Evolutionary conservation across 2,888 invertebrate species (phyloP), one percentile per base, ranked within the genome.

Genomic region (Herminia tarsipennalis): DNA sequence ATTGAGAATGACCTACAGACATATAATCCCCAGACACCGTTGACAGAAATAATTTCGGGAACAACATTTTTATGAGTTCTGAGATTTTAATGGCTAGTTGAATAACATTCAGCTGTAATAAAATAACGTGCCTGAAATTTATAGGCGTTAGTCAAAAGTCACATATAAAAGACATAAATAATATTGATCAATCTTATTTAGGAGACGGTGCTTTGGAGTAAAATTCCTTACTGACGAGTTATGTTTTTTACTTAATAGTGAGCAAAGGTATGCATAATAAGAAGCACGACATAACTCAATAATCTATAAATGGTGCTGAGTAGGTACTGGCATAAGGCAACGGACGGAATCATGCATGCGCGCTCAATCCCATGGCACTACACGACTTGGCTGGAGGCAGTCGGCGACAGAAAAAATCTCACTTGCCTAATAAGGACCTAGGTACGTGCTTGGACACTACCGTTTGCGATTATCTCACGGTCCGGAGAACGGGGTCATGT

Each of bases 401-500:
- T 56, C 64, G 62, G 65, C 73, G 73, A 74, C 70, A 70, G 76
- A 83, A 76, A 84, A 86, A 83, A 81, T 76, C 74, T 76, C 63
- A 73, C 72, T 75, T 72, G 71, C 85, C 88, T 77, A 87, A 88
- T 88, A 89, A 83, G 88, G 88, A 76, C 64, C 66, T 69, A 68
- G 83, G 84, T 84, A 88, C 88, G 87, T 86, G 88, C 76, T 76
- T 66, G 83, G 81, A 82, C 85, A 86, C 83, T 82, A 82, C 86
- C 79, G 85, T 77, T 77, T 66, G 86, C 87, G 88, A 87, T 86
- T 86, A 88, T 89, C 88, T 88, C 88, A 88, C 87, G 88, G 86
- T 83, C 80, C 66, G 64, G 65, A 62, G 73, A 83, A 81, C 78
- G 81, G 77, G 86, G 88, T 88, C 87, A 88, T 76, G 81, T 81